phyloP scores from a whole-genome alignment of 2,113 vertebrate genomes.

The Psilopsiagon aymara region DNA sequence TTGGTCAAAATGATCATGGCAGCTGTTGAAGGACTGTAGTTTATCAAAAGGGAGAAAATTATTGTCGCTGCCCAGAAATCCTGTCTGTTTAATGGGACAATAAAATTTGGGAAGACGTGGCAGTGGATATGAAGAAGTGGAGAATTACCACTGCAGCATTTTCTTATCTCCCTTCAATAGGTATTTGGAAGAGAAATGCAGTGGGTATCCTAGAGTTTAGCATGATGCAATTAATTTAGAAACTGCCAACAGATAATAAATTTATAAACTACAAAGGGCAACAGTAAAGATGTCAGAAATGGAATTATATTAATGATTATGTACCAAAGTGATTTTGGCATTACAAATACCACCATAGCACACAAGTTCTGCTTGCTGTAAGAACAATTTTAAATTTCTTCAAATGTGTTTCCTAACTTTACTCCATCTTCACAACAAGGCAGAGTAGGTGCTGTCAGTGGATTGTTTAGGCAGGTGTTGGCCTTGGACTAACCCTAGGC shows the following conservation, averaged over 20 bases:
- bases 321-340: neutral
- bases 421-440: neutral
- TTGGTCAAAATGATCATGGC: neutral
- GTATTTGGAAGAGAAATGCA: neutral
- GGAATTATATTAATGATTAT: neutral
- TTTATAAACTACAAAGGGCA: neutral
- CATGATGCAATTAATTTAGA: neutral
- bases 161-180: neutral
- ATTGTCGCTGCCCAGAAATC: neutral
- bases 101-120: neutral
- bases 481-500: neutral
- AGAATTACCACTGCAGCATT: neutral
- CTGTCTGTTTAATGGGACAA: neutral
- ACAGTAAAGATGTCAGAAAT: neutral
- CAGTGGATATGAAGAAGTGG: neutral
- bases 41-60: neutral
- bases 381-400: neutral
- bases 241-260: neutral
- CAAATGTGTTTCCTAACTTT: neutral
- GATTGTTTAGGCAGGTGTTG: neutral
- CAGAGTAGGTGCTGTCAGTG: neutral
- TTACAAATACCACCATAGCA: neutral
- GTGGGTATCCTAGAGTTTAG: neutral
- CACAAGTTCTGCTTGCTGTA: neutral
- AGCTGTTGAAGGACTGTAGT: neutral